A percentile compares a stretch with the other conserved stretches of the same genome.
phyloP scores from a whole-genome alignment of 2,113 vertebrate genomes.

The Eidolon helvum region DNA sequence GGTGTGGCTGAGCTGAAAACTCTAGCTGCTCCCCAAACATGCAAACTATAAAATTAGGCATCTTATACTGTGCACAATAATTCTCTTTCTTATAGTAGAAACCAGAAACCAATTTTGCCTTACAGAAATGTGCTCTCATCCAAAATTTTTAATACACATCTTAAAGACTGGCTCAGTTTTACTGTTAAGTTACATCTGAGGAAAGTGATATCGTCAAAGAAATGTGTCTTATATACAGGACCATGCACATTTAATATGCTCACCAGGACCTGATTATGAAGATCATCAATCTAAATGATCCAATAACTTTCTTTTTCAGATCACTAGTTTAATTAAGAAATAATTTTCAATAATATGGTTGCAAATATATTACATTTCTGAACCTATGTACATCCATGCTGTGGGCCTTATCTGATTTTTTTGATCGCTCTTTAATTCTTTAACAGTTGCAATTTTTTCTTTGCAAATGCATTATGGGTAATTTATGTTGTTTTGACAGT shows the following conservation, averaged over 20 bases:
- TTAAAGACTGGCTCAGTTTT: conserved; percentile 36
- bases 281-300: neutral
- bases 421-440: conserved; percentile 51
- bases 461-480: conserved; percentile 58
- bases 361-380: neutral
- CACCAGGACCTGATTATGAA: neutral
- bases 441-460: conserved; percentile 22
- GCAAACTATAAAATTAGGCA: conserved; percentile 58
- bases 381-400: neutral
- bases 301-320: conserved; percentile 12
- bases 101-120: conserved; percentile 46
- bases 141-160: conserved; percentile 15
- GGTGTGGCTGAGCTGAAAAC: conserved; percentile 56
- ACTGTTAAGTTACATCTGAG: neutral
- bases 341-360: neutral
- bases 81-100: conserved; percentile 52
- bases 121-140: conserved; percentile 39
- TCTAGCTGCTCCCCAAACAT: conserved; percentile 29
- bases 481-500: conserved; percentile 69
- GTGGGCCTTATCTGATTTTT: neutral
- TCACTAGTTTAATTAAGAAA: conserved; percentile 41
- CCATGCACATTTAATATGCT: neutral
- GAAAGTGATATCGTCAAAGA: neutral
- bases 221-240: neutral
- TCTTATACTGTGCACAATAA: neutral